Conservation (phyloP, 92 coral and sea anemone genomes). For the Zoanthus gigantus region DNA sequence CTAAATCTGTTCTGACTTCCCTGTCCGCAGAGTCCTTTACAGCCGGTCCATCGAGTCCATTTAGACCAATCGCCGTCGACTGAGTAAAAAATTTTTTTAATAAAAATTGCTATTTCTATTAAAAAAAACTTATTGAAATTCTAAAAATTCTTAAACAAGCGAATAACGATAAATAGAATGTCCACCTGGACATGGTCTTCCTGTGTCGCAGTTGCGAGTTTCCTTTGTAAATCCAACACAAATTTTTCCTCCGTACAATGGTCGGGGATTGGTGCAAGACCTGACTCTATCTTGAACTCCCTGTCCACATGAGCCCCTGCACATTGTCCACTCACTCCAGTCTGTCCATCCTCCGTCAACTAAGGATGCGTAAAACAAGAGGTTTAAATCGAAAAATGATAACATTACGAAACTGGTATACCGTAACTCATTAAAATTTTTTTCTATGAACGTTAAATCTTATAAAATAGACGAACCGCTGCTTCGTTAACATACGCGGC, state of each 20-base stretch:
- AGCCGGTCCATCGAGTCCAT: slow-evolving; percentile 7
- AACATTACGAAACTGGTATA: background rate
- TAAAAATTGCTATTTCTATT: background rate
- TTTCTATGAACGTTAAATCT: no score
- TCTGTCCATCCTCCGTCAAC: slow-evolving; percentile 17
- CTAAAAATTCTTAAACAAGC: background rate
- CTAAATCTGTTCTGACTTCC: background rate
- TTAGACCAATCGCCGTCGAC: background rate
- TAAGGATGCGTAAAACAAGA: background rate
- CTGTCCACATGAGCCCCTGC: slow-evolving; percentile 6
- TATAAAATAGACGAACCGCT: no score
- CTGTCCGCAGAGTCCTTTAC: slow-evolving; percentile 2
- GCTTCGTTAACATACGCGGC: no score
- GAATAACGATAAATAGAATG: no score
- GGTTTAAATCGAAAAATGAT: background rate
- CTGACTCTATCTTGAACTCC: background rate
- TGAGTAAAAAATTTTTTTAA: background rate
- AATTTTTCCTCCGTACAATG: background rate
- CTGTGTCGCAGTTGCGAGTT: background rate
- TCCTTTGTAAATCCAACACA: background rate
- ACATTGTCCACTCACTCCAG: slow-evolving; percentile 6
- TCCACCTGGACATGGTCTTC: slow-evolving; percentile 7
- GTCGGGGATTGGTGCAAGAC: slow-evolving; percentile 25
- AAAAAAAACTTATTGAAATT: background rate
- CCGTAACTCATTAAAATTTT: background rate